A percentile compares a stretch with the other conserved stretches of the same genome.
These are phyloP conservation scores for Cerceris ruficornis DNA, from an alignment of 2,888 invertebrate species.

Conservation along the genomic window DNA sequence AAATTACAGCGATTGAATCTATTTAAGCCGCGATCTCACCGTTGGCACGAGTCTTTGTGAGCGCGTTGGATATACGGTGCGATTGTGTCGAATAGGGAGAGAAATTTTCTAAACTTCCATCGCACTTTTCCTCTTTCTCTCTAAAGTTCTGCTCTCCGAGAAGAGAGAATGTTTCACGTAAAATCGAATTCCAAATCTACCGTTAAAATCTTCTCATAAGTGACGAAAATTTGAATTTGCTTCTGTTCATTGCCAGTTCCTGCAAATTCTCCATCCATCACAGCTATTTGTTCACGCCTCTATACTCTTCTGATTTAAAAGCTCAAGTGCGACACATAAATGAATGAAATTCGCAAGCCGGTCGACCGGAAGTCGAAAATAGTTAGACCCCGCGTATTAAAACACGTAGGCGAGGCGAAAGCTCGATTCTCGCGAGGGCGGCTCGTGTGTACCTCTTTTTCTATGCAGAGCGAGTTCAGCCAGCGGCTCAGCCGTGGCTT, in stretches of 20 bases:
- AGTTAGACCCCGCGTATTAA: background rate
- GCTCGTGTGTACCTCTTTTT: slow-evolving; percentile 21
- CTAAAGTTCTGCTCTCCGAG: too few relatives aligned
- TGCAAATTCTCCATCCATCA: too few relatives aligned
- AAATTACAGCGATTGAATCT: background rate
- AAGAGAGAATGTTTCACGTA: too few relatives aligned
- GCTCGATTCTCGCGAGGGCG: background rate
- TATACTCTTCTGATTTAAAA: too few relatives aligned
- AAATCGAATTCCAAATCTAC: too few relatives aligned
- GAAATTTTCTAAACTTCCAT: background rate
- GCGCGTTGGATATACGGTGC: background rate
- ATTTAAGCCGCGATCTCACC: background rate
- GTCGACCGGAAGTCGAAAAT: background rate
- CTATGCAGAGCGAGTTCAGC: slow-evolving; percentile 18
- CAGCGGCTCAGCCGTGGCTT: slow-evolving; percentile 38
- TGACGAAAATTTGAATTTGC: too few relatives aligned
- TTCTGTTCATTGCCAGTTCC: too few relatives aligned
- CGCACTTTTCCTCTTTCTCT: too few relatives aligned
- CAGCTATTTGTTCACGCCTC: too few relatives aligned
- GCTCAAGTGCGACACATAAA: background rate
- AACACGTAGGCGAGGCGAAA: background rate
- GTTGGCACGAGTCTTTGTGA: background rate
- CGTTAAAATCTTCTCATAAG: too few relatives aligned
- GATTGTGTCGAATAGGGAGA: background rate
- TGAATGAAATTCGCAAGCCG: too few relatives aligned